A percentile compares a stretch with the other conserved stretches of the same genome.
Evolutionary conservation across 2,113 vertebrate species (phyloP).

Genomic region (Sitta europaea): DNA sequence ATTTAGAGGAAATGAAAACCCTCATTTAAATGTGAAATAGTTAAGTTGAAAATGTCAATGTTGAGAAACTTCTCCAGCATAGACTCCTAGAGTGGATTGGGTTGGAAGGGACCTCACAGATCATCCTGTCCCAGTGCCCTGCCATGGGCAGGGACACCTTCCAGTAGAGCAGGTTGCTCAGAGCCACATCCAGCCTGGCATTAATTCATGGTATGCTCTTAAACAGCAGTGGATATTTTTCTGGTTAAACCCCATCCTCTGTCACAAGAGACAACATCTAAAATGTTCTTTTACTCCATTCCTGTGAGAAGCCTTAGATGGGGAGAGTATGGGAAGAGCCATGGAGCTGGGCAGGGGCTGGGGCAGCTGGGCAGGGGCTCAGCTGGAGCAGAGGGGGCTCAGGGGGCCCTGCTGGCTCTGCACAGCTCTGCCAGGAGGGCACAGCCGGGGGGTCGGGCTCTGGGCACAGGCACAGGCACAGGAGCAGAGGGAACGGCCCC

Average conservation of each 20-base stretch:
- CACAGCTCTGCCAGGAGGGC: not conserved
- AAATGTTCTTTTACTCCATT: not conserved
- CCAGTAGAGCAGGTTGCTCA: not conserved
- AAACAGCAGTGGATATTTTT: not conserved
- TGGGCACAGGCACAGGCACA: not conserved
- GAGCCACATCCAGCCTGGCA: not conserved
- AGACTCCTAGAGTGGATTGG: not conserved
- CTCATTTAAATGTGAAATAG: not conserved
- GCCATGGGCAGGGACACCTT: not conserved
- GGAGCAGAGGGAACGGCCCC: fast-evolving
- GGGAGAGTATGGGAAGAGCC: not conserved
- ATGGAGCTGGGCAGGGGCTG: fast-evolving
- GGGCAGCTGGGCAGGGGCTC: not conserved
- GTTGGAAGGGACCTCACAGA: not conserved
- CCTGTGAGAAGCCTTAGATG: not conserved
- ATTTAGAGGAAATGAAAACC: not conserved
- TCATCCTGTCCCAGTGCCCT: not conserved
- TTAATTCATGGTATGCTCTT: not conserved
- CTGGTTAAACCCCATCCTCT: not conserved
- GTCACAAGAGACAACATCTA: not conserved
- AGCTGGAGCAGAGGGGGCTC: not conserved
- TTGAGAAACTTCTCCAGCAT: not conserved
- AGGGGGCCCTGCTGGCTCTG: not conserved
- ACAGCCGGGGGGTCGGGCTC: fast-evolving
- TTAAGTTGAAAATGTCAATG: not conserved